phyloP scores from a whole-genome alignment of 2,888 invertebrate genomes.

The Zaprionus obscuricornis region DNA sequence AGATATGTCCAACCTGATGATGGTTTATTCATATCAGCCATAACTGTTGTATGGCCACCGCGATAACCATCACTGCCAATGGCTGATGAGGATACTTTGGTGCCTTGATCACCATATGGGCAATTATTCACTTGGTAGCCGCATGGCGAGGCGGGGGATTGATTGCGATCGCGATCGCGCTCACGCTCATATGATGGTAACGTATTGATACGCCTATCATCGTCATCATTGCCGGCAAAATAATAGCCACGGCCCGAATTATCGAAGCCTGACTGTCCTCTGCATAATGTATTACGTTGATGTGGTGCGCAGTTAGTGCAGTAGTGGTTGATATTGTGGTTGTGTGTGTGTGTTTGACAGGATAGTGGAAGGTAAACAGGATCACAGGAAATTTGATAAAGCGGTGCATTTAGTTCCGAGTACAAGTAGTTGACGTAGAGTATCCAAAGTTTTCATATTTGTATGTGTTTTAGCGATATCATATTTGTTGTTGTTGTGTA shows the following conservation, averaged over 20 bases:
- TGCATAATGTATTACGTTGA: too few relatives aligned
- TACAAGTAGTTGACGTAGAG: constrained; percentile 41
- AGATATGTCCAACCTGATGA: constrained; percentile 79
- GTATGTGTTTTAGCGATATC: too few relatives aligned
- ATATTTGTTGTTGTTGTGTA: constrained; percentile 48
- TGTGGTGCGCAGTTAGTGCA: constrained; percentile 14
- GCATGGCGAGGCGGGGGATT: constrained; percentile 56
- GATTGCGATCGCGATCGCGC: constrained; percentile 27
- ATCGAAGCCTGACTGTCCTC: constrained; percentile 87
- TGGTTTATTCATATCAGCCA: constrained; percentile 49
- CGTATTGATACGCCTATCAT: constrained; percentile 52
- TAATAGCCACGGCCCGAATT: constrained; percentile 87
- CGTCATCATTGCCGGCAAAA: constrained; percentile 85
- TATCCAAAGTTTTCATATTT: constrained; percentile 66
- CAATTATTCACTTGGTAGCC: constrained; percentile 65
- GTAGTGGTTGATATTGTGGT: constrained; percentile 30
- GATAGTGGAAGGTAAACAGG: constrained; percentile 5
- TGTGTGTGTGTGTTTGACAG: constrained; percentile 40
- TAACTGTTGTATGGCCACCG: constrained; percentile 59
- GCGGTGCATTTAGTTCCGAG: constrained; percentile 48
- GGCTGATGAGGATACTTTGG: constrained; percentile 70
- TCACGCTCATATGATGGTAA: constrained; percentile 53
- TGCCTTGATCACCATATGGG: constrained; percentile 59
- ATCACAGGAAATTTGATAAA: constrained; percentile 26
- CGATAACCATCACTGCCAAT: constrained; percentile 68